These are phyloP conservation scores for Endomychus coccineus DNA, from an alignment of 2,888 invertebrate species.

Conservation along the genomic window DNA sequence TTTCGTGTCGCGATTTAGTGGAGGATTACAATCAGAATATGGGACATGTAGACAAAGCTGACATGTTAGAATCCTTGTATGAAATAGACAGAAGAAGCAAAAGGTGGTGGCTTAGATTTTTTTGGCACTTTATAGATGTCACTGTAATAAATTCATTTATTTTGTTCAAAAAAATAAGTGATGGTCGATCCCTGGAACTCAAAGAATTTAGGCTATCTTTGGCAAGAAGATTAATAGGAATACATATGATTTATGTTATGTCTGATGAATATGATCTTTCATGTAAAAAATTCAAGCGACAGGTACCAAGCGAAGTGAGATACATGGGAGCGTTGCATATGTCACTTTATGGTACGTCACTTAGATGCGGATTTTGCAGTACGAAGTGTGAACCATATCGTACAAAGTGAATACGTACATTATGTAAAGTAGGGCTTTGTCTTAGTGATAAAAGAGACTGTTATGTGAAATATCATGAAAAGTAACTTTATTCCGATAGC, in stretches of 20 bases:
- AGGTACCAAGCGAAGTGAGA: conserved; percentile 2
- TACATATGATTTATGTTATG: too few species aligned
- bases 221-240: conserved; percentile 7
- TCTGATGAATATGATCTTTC: too few species aligned
- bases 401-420: conserved; percentile 7
- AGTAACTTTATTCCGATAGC: too few species aligned
- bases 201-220: conserved; percentile 8
- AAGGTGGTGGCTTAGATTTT: conserved; percentile 10
- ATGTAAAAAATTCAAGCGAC: conserved; percentile 5
- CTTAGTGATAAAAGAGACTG: conserved; percentile 4
- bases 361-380: conserved; percentile 2
- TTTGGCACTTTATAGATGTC: conserved; percentile 16
- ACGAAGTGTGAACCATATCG: conserved; percentile 4
- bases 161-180: too few species aligned
- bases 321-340: conserved; percentile 1
- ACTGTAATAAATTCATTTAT: conserved; percentile 12
- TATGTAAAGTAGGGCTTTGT: conserved; percentile 3
- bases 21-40: conserved; percentile 8
- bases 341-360: conserved; percentile 5
- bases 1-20: too few species aligned
- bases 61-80: conserved; percentile 7
- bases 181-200: too few species aligned
- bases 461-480: too few species aligned
- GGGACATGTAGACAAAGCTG: conserved; percentile 7
- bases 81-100: conserved; percentile 4